phyloP scores from a whole-genome alignment of 2,888 invertebrate species.

The Odontomyia ornata region DNA sequence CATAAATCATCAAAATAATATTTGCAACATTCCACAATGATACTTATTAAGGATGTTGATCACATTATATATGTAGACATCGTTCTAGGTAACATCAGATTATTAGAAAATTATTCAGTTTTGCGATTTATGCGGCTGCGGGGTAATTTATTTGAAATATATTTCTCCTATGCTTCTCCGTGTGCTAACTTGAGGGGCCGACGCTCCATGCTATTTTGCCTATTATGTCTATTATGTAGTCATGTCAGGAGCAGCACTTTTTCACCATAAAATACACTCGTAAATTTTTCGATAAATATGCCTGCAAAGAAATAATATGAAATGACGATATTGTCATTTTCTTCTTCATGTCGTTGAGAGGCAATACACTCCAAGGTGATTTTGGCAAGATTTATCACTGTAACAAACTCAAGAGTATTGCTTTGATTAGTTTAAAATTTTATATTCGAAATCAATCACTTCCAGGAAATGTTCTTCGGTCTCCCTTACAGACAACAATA shows the following conservation, averaged over 20 bases:
- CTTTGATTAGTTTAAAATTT: no score
- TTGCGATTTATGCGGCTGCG: slow-evolving; percentile 16
- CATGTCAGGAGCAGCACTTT: slow-evolving; percentile 6
- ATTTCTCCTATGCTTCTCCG: not conserved
- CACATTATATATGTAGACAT: not conserved
- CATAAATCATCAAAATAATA: not conserved
- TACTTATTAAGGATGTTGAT: slow-evolving; percentile 5
- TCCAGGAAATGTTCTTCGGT: no score
- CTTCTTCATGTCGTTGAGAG: no score
- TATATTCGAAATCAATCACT: no score
- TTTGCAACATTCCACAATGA: not conserved
- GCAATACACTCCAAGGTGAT: no score
- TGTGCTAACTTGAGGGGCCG: not conserved
- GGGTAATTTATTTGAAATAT: slow-evolving; percentile 29
- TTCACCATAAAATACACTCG: not conserved
- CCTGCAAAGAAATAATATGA: not conserved
- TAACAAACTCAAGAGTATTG: no score
- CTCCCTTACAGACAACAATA: no score
- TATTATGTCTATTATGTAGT: slow-evolving; percentile 19
- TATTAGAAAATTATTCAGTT: slow-evolving; percentile 34
- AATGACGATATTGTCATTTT: not conserved
- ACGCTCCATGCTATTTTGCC: not conserved
- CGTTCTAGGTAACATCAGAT: slow-evolving; percentile 13
- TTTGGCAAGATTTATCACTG: no score
- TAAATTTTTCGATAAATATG: slow-evolving; percentile 15